Base-by-base conservation (phyloP, 2,888 invertebrate species). In the Orthosia incerta region DNA sequence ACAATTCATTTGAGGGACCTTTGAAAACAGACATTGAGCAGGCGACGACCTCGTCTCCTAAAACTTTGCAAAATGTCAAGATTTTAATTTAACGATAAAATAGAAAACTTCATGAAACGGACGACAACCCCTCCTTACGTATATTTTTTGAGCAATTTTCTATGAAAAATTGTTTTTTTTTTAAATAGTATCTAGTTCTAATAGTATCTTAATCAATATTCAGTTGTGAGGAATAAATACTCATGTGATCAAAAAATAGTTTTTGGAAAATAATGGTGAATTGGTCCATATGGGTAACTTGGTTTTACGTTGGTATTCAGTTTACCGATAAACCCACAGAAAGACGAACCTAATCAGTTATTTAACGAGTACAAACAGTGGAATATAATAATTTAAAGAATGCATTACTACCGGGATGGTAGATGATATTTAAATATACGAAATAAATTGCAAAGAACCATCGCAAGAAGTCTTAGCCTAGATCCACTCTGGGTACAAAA, bases 61-160 rank as follows among this genome's bases (percentile, higher is more conserved):
- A 67, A 71, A 79, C 73, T 73, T 82, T 64, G 66, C n/a, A n/a
- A 73, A 83, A 73, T 73, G 66, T 70, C 70, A 73, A 83, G 82
- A 82, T 80, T 80, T 74, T 66, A 77, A 77, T 77, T 80, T 80
- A 39, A 74, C 74, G 61, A 74, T 66, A 80, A 66, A 80, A 66
- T 57, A 66, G 62, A 80, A 73, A 65, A 61, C 46, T 80, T 50
- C 56, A 39, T 74, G 74, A 65, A 61, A 56, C 64, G 51, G 50
- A 39, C 64, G 60, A 65, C 64, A 39, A 61, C 60, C 60, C 55
- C 1, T 13, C 13, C 13, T 20, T n/a, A n/a, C 4, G 20, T 48
- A 55, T 20, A 63, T 48, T 65, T 61, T 57, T 23, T 9, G 3
- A 26, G 9, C 4, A 20, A 62, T 39, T 50, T 56, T 77, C 4